Base-by-base conservation (phyloP, 2,888 invertebrate genomes). In the Acronicta aceris region DNA sequence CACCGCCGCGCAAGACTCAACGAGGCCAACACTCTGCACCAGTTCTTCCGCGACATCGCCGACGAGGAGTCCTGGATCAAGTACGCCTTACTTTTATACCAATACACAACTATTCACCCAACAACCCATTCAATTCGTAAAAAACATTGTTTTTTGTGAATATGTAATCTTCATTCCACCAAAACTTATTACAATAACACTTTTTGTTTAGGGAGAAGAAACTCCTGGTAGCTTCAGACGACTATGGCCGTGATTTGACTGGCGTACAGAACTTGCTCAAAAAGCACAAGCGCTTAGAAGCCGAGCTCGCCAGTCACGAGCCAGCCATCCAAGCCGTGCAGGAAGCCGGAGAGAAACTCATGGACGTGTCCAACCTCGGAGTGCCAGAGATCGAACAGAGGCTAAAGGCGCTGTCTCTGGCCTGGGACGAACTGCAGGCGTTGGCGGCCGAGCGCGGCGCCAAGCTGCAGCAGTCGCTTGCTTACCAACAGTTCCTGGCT, bases 1-100 rank as follows among this genome's bases (percentile, higher is more conserved):
- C 98, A 99, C 85, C 96, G 99, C 48, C 98, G 99, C 84, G 97
- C 98, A 9, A 95, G 98, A 36, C 95, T 99, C 62, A 98, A 98
- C 90, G 99, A 99, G 92, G 99, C 99, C 43, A 98, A 99, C 88
- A 99, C 99, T 7, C 96, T 99, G 86, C 99, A 99, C 91, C 99
- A 99, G 94, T 99, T 99, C 97, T 98, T 99, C 96, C 95, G 99
- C 56, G 99, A 99, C 88, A 99, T 99, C 88, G 99, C 99, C 70
- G 99, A 99, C 87, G 99, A 99, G 94, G 99, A 99, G 93, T 98
- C 99, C 8, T 99, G 99, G 99, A 99, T 99, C 89, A 99, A 99
- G 97, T 38, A n/a, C 13, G 36, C 5, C 9, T 10, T 30, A 12
- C 4, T 33, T 33, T 12, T 4, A 1, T 12, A 10, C 2, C 10